Evolutionary conservation across 2,113 vertebrate species (phyloP), one percentile per base, ranked within the genome.

Genomic region (Lates calcarifer): DNA sequence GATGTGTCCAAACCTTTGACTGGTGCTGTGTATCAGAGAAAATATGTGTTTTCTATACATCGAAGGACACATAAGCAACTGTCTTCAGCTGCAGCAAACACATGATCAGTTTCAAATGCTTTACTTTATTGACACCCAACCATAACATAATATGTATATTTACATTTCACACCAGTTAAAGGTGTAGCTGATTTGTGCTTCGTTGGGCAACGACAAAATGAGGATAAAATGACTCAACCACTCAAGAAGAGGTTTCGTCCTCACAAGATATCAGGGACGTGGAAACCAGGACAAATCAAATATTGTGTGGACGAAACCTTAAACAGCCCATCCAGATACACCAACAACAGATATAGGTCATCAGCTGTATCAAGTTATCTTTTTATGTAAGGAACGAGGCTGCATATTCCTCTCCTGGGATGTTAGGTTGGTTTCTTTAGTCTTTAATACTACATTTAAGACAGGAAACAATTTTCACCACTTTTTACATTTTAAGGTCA

Each of bases 291-390:
- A 61, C 20, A 84, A 43, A 82, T 88, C 28, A 78, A 80, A 53
- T 65, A 77, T 62, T 64, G 45, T 74, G 66, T 28, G 17, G n/a
- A 41, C 15, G 58, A 77, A 89, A 74, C 43, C 26, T 35, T 53
- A 68, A 49, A 14, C 51, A n/a, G 62, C 28, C 9, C 20, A 55
- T 24, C 15, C 41, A 66, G 28, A 58, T 29, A 74, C 26, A 66
- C 1, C 15, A 53, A 8, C n/a, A 33, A 17, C 17, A 83, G 43
- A 90, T 80, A 9, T 13, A 22, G 89, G 83, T 83, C 83, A 69
- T 79, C 67, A 3, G 15, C 73, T 56, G 22, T 71, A 61, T 81
- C 15, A 66, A 18, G 10, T 71, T 6, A 31, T 77, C 12, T 67
- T 26, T 67, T 43, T 6, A 28, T 64, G 22, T n/a, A 62, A 68